Base-by-base conservation (phyloP, 2,888 invertebrate species). In the Drosophila testacea region DNA sequence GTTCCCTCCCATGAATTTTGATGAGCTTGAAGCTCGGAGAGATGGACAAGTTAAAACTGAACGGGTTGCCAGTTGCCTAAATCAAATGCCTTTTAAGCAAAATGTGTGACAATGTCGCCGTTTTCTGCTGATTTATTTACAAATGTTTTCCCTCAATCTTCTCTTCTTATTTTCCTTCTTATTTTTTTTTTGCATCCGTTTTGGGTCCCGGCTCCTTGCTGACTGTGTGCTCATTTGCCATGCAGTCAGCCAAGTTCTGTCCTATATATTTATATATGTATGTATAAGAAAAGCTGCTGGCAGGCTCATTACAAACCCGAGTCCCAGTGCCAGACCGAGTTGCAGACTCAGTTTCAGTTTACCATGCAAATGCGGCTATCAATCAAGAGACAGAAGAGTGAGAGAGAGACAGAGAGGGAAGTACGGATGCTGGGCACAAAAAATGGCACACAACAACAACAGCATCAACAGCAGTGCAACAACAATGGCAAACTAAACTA, bases 281-380 rank as follows among this genome's bases (percentile, higher is more conserved):
- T 22, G 22, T 51, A 34, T 55, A 57, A 63, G 32, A 7, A 47
- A 30, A 67, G 46, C 65, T 73, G 77, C 69, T 81, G 83, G 74
- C 78, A 67, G 71, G 67, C 87, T 88, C 89, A 89, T 90, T 89
- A 85, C 77, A 72, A 59, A 51, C 30, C 22, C 38, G 63, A 64
- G 64, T 47, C 65, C 50, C 62, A 55, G 63, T 51, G 59, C 67
- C 52, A 63, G 38, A 28, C 13, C 46, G 38, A 74, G 69, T 64
- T 61, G 62, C 70, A 70, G 64, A 55, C 59, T 30, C 64, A 34
- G 57, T 46, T 62, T 59, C 48, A 44, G 70, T 67, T 69, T 73
- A 39, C 77, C 80, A 81, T 83, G 83, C 90, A 78, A 83, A 81
- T 83, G 85, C 64, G 80, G 83, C 88, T 75, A 90, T 89, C 90